These are phyloP conservation scores for Scaptomyza montana DNA, from an alignment of 1,140 invertebrate genomes.

Conservation along the genomic window DNA sequence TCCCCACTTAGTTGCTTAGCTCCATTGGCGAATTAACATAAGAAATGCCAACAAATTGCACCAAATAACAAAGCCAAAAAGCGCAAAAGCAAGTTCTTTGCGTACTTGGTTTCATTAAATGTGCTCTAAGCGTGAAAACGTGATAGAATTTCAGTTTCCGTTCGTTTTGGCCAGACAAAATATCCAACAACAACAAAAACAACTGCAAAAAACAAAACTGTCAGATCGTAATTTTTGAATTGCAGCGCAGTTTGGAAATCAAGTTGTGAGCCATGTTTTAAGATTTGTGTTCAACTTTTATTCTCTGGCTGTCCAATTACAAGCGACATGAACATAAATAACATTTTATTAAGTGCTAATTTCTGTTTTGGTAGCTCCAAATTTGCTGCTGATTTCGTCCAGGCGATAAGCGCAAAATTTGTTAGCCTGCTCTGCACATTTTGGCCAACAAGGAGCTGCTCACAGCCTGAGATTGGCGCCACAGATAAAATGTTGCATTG, in stretches of 20 bases:
- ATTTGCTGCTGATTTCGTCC: constrained; percentile 42
- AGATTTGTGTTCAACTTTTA: constrained; percentile 16
- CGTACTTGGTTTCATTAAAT: constrained; percentile 67
- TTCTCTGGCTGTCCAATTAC: constrained; percentile 57
- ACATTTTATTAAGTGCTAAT: constrained; percentile 79
- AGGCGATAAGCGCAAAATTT: constrained; percentile 59
- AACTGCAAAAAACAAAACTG: constrained; percentile 28
- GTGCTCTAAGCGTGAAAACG: constrained; percentile 72
- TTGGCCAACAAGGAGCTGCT: constrained; percentile 15
- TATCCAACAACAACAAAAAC: no score
- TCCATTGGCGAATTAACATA: constrained; percentile 58
- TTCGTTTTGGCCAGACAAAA: constrained; percentile 39
- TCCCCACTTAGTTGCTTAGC: constrained; percentile 12
- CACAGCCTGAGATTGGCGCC: constrained; percentile 53
- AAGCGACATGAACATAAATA: constrained; percentile 71
- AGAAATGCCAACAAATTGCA: constrained; percentile 68
- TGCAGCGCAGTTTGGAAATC: constrained; percentile 58
- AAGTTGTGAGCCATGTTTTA: constrained; percentile 28
- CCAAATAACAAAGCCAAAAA: constrained; percentile 72
- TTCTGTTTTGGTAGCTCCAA: constrained; percentile 61
- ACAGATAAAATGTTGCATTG: constrained; percentile 24
- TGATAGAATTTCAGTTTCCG: constrained; percentile 70
- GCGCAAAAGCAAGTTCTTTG: constrained; percentile 31
- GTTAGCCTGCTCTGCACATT: constrained; percentile 13
- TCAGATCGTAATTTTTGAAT: constrained; percentile 56